Conservation (phyloP, 2,797 vertebrate genomes). For the Rhinichthys osculus region DNA sequence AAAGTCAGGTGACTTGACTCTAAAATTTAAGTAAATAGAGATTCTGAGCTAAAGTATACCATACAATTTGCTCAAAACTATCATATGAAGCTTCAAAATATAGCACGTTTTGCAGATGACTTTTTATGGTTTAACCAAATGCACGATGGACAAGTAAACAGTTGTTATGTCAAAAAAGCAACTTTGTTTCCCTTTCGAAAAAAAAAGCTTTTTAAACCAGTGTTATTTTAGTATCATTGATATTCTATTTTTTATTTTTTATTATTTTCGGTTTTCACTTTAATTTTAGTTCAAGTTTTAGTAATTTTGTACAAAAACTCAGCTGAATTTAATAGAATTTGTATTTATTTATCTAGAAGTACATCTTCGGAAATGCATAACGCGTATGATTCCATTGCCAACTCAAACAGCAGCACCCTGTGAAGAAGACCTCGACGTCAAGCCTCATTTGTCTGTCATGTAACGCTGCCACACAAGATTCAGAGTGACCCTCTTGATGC, state of each 20-base stretch:
- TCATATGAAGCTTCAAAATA: not conserved
- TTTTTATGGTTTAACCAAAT: not conserved
- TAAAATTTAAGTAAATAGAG: too few relatives aligned
- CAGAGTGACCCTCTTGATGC: not conserved
- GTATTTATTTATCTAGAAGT: not conserved
- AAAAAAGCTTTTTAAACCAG: not conserved
- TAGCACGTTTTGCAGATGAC: not conserved
- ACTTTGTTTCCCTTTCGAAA: too few relatives aligned
- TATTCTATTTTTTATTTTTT: not conserved
- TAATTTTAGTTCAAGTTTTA: not conserved
- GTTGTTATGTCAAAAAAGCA: too few relatives aligned
- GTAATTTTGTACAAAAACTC: too few relatives aligned
- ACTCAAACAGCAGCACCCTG: not conserved
- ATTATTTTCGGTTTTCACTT: not conserved
- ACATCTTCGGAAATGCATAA: not conserved
- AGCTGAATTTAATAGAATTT: too few relatives aligned
- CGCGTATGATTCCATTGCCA: not conserved
- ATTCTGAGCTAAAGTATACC: not conserved
- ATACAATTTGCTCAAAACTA: not conserved
- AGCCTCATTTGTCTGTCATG: not conserved
- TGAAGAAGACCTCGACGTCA: not conserved
- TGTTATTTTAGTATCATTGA: not conserved
- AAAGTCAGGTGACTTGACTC: too few relatives aligned
- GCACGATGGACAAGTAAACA: too few relatives aligned
- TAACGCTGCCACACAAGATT: constrained; percentile 1